Evolutionary conservation across 2,113 vertebrate genomes (phyloP).

Genomic region (Synchiropus splendidus): DNA sequence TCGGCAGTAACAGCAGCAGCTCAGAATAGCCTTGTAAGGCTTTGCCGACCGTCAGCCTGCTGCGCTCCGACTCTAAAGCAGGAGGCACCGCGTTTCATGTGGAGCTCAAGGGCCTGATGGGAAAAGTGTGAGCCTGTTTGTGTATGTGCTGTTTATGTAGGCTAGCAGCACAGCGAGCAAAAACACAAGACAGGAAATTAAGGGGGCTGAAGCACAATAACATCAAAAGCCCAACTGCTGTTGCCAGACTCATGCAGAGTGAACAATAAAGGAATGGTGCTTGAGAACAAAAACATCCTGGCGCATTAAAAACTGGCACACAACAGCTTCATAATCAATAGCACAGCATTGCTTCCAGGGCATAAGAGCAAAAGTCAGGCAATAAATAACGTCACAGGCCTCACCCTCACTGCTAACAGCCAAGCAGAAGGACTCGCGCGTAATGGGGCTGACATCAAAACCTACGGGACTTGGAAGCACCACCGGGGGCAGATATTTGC

Average conservation of each 20-base stretch:
- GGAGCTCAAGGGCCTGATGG: conserved; percentile 36
- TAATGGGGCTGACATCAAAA: conserved; percentile 32
- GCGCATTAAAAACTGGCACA: background rate
- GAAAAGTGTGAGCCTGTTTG: conserved; percentile 23
- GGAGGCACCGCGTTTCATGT: conserved; percentile 37
- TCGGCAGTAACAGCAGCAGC: conserved; percentile 37
- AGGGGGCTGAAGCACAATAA: conserved; percentile 28
- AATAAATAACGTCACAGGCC: conserved; percentile 17
- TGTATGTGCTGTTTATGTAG: conserved; percentile 27
- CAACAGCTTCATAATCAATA: conserved; percentile 10
- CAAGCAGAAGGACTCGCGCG: conserved; percentile 6
- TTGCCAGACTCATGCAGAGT: conserved; percentile 7
- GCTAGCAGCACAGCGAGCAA: conserved; percentile 21
- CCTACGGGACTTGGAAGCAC: conserved; percentile 10
- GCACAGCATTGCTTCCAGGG: conserved; percentile 9
- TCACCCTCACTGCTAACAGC: conserved; percentile 25
- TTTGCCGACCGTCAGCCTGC: conserved; percentile 37
- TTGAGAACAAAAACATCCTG: background rate
- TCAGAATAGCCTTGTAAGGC: conserved; percentile 61
- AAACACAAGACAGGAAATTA: conserved; percentile 35
- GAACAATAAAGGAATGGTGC: conserved; percentile 3
- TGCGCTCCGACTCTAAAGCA: conserved; percentile 39
- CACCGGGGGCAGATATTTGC: conserved; percentile 5
- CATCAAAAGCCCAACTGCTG: conserved; percentile 33
- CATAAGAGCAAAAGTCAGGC: conserved; percentile 5